phyloP scores from a whole-genome alignment of 2,113 vertebrate species.

The Otocyon megalotis region DNA sequence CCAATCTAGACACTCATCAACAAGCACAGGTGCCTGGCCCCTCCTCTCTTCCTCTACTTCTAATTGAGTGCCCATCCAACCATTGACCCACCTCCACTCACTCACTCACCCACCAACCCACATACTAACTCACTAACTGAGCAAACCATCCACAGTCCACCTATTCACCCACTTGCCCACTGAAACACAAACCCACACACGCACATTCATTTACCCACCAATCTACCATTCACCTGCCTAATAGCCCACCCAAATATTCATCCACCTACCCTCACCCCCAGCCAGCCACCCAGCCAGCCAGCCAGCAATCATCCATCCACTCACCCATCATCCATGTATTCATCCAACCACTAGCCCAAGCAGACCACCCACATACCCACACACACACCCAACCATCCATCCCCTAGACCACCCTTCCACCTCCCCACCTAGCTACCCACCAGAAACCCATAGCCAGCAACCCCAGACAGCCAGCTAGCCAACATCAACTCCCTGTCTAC shows the following conservation, averaged over 20 bases:
- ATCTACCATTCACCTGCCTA: no score
- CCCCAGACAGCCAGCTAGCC: fast-evolving
- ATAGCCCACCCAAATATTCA: no score
- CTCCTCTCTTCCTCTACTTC: not conserved
- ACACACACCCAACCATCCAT: not conserved
- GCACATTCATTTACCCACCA: not conserved
- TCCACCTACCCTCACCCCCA: not conserved
- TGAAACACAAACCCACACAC: not conserved
- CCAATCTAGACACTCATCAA: no score
- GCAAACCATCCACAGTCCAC: not conserved
- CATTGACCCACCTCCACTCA: not conserved
- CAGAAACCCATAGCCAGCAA: not conserved
- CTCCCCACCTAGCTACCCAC: not conserved
- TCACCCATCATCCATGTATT: fast-evolving
- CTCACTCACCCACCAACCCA: not conserved
- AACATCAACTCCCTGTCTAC: fast-evolving
- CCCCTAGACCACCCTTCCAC: not conserved
- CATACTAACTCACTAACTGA: not conserved
- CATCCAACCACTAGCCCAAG: not conserved
- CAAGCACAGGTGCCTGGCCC: no score
- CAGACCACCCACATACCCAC: fast-evolving
- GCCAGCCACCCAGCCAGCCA: fast-evolving
- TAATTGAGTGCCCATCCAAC: not conserved
- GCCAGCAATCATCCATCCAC: not conserved
- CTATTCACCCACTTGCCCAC: not conserved